These are phyloP conservation scores for Actenoides hombroni DNA, from an alignment of 2,113 vertebrate genomes.

Conservation along the genomic window DNA sequence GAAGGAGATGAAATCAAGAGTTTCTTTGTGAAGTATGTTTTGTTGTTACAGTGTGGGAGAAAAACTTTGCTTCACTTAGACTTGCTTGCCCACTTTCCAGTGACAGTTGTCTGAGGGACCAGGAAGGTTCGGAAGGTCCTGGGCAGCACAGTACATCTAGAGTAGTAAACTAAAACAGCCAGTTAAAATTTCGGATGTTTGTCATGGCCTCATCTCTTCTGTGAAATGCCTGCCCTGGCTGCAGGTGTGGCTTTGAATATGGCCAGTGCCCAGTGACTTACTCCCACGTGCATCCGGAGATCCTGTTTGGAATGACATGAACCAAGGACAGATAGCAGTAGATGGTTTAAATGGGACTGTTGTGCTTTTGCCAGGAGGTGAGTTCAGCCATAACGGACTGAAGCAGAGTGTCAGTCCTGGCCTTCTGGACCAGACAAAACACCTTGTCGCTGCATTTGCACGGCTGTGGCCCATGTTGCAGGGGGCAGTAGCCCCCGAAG, in stretches of 20 bases:
- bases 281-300: not conserved
- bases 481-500: not conserved
- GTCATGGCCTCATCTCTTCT: no score
- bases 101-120: not conserved
- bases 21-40: not conserved
- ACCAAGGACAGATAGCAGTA: not conserved
- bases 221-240: rapidly evolving
- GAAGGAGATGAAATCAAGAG: not conserved
- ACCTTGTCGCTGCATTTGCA: not conserved
- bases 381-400: not conserved
- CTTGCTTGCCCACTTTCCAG: not conserved
- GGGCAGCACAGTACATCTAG: not conserved
- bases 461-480: not conserved
- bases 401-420: not conserved
- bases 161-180: not conserved
- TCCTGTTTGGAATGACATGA: not conserved
- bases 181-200: not conserved
- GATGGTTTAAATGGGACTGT: not conserved
- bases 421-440: not conserved
- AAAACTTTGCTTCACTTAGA: not conserved
- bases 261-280: rapidly evolving
- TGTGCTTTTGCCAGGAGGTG: not conserved
- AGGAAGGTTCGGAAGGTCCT: not conserved
- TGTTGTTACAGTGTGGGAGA: not conserved
- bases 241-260: not conserved